These are phyloP conservation scores for Drosophila repletoides DNA, from an alignment of 1,140 invertebrate species.

Conservation along the genomic window DNA sequence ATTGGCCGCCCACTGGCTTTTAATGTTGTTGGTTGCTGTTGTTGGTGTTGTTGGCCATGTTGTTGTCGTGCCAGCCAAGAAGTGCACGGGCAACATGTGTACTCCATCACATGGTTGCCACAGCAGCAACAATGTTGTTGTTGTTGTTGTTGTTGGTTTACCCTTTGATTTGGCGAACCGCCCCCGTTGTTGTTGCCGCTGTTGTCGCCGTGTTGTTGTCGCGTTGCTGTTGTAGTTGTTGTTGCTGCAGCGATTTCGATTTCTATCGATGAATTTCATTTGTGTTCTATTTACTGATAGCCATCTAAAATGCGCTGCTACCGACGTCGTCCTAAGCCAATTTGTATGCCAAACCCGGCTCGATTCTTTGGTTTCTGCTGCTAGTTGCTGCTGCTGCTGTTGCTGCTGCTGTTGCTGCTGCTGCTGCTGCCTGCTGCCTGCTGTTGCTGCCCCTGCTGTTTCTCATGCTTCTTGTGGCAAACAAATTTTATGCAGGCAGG, in stretches of 20 bases:
- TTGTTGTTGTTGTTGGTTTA: slow-evolving; percentile 8
- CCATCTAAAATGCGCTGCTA: slow-evolving; percentile 76
- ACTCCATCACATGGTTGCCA: slow-evolving; percentile 76
- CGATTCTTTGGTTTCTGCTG: not conserved
- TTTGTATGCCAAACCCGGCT: slow-evolving; percentile 57
- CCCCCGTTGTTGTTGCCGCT: slow-evolving; percentile 63
- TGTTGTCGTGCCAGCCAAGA: slow-evolving; percentile 52
- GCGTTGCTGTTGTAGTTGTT: slow-evolving; percentile 18
- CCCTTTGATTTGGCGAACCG: slow-evolving; percentile 67
- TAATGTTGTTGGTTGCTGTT: slow-evolving; percentile 6
- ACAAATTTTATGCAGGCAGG: slow-evolving; percentile 73
- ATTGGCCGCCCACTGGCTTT: slow-evolving; percentile 37
- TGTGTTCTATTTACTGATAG: slow-evolving; percentile 82
- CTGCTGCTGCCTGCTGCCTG: slow-evolving; percentile 9
- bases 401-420: not conserved
- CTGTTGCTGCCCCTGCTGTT: slow-evolving; percentile 29
- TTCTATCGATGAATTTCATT: slow-evolving; percentile 81
- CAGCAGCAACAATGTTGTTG: slow-evolving; percentile 32
- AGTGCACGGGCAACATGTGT: slow-evolving; percentile 72
- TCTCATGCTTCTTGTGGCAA: slow-evolving; percentile 45
- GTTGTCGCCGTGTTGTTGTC: too few relatives aligned
- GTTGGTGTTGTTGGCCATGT: slow-evolving; percentile 29
- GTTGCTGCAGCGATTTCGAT: slow-evolving; percentile 61
- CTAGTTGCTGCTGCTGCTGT: not conserved
- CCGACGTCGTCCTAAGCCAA: slow-evolving; percentile 60